Conservation (phyloP, 2,113 vertebrate species). For the Gobius niger region DNA sequence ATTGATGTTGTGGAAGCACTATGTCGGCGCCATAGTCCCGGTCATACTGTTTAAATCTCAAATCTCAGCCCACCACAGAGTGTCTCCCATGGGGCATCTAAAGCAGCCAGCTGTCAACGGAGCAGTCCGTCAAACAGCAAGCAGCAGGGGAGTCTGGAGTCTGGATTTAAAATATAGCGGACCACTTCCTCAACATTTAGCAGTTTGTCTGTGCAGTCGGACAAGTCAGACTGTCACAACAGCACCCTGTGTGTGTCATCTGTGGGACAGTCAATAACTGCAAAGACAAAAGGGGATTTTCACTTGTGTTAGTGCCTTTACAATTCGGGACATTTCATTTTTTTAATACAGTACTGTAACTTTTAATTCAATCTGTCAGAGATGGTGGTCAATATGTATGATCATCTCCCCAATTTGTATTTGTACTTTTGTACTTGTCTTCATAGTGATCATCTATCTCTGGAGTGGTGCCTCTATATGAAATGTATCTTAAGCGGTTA, state of each 20-base stretch:
- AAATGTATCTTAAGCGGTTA: too few species aligned
- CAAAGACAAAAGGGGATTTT: neutral
- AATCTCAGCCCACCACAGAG: slow-evolving; percentile 1
- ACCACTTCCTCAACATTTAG: slow-evolving; percentile 7
- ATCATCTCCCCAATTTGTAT: too few species aligned
- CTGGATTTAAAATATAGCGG: neutral
- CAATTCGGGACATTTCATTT: too few species aligned
- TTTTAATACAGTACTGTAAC: too few species aligned
- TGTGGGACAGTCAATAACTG: neutral
- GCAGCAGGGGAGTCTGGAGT: slow-evolving; percentile 4
- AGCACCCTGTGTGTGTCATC: neutral
- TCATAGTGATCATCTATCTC: too few species aligned
- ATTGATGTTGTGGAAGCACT: neutral
- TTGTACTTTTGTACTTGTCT: too few species aligned
- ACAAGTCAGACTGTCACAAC: neutral
- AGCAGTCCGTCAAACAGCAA: slow-evolving; percentile 4
- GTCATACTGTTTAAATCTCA: slow-evolving; percentile 8
- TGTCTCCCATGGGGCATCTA: neutral
- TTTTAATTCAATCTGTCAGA: too few species aligned
- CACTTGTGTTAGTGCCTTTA: neutral
- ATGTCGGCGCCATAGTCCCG: neutral
- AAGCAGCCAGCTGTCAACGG: slow-evolving; percentile 11
- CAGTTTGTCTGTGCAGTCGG: neutral
- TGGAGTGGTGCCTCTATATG: too few species aligned
- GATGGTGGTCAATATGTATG: too few species aligned